A percentile compares a stretch with the other conserved stretches of the same genome.
Evolutionary conservation across 1,140 invertebrate species (phyloP).

Genomic region (Rhopalosiphum maidis): DNA sequence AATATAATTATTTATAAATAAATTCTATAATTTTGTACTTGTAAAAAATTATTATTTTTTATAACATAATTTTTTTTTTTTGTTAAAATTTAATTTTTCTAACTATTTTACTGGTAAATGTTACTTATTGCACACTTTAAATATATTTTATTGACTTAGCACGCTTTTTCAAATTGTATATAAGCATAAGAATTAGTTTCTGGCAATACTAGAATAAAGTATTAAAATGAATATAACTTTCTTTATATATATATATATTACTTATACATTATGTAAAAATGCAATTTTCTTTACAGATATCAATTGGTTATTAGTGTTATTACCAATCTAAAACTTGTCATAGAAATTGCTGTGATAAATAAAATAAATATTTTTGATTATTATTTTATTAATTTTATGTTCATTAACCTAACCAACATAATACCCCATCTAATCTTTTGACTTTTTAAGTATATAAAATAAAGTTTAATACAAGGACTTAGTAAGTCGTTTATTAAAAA

Average conservation of each 20-base stretch:
- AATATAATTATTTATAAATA: background rate
- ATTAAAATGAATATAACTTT: background rate
- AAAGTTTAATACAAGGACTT: background rate
- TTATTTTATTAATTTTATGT: background rate
- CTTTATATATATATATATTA: background rate
- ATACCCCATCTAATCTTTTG: background rate
- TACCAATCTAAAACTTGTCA: background rate
- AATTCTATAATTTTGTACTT: background rate
- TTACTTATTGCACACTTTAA: background rate
- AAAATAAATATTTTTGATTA: background rate
- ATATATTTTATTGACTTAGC: background rate
- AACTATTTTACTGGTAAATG: background rate
- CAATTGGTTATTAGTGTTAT: background rate
- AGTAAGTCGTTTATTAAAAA: background rate
- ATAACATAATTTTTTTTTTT: background rate
- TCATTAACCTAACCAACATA: background rate
- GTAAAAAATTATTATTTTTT: background rate
- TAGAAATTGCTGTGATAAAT: conserved; percentile 18
- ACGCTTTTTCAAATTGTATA: background rate
- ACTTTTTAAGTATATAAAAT: background rate
- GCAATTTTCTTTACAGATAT: background rate
- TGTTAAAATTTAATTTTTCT: background rate
- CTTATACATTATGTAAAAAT: background rate
- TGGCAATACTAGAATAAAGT: background rate
- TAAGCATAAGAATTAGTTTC: background rate